These are phyloP conservation scores for Boloria euphrosyne DNA, from an alignment of 2,888 invertebrate species.

Conservation along the genomic window DNA sequence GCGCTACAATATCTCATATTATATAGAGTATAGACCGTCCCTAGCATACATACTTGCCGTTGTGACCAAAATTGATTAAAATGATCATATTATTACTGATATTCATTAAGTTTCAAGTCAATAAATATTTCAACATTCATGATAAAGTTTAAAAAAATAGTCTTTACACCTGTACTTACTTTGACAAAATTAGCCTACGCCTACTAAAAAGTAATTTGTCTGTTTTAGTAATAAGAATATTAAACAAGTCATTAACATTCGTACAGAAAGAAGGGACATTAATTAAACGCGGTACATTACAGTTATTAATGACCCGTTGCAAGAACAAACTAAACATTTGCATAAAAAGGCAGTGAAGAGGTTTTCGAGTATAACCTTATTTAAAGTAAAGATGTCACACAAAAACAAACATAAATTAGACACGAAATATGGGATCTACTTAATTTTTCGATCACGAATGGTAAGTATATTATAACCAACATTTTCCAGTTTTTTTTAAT, in stretches of 20 bases:
- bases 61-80: no score
- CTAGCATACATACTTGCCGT: no score
- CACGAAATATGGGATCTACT: neutral
- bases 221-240: neutral
- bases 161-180: neutral
- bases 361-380: neutral
- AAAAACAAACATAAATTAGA: no score
- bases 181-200: neutral
- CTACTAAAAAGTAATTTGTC: neutral
- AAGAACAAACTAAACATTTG: neutral
- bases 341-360: neutral
- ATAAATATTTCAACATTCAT: no score
- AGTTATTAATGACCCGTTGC: slow-evolving; percentile 12
- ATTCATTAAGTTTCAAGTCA: no score
- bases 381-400: no score
- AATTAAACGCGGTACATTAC: slow-evolving; percentile 14
- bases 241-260: slow-evolving; percentile 8
- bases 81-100: no score
- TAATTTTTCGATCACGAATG: no score
- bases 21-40: no score
- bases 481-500: no score
- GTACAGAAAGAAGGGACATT: slow-evolving; percentile 1
- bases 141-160: neutral
- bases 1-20: no score
- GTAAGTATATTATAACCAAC: no score